Percentiles rank a stretch among this genome's conserved stretches.
These are phyloP conservation scores for Uloborus plumipes DNA, from an alignment of 2,888 invertebrate species.

Conservation along the genomic window DNA sequence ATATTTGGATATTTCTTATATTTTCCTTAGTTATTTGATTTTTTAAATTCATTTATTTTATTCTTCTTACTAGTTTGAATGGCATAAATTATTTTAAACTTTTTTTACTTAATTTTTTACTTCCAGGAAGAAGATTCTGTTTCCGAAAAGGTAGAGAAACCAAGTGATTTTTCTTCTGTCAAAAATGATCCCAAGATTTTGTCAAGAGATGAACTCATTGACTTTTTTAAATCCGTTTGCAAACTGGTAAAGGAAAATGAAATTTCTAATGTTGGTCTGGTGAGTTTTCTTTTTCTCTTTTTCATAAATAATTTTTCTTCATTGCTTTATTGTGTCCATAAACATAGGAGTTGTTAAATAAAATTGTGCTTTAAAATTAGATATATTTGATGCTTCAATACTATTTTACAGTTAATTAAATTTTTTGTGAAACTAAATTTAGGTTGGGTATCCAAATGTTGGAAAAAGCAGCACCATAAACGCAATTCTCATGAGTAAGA, in stretches of 20 bases:
- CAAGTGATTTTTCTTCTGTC: neutral
- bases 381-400: neutral
- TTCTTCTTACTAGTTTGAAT: too few species aligned
- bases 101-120: too few species aligned
- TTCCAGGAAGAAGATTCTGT: slow-evolving; percentile 12
- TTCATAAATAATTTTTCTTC: neutral
- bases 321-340: neutral
- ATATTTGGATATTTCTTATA: too few species aligned
- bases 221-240: slow-evolving; percentile 79
- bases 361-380: neutral
- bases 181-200: slow-evolving; percentile 57
- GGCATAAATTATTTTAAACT: too few species aligned
- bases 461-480: slow-evolving; percentile 99
- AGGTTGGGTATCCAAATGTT: slow-evolving; percentile 98
- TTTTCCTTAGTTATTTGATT: too few species aligned
- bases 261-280: slow-evolving; percentile 83
- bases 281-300: slow-evolving; percentile 63
- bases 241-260: slow-evolving; percentile 64
- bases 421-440: slow-evolving; percentile 19
- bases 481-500: slow-evolving; percentile 84
- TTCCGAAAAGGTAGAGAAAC: neutral
- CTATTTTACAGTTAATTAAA: too few species aligned
- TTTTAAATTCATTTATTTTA: too few species aligned
- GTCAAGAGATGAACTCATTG: slow-evolving; percentile 77
- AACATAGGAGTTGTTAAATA: neutral